phyloP scores from a whole-genome alignment of 2,888 invertebrate species.

The Apotomis betuletana region DNA sequence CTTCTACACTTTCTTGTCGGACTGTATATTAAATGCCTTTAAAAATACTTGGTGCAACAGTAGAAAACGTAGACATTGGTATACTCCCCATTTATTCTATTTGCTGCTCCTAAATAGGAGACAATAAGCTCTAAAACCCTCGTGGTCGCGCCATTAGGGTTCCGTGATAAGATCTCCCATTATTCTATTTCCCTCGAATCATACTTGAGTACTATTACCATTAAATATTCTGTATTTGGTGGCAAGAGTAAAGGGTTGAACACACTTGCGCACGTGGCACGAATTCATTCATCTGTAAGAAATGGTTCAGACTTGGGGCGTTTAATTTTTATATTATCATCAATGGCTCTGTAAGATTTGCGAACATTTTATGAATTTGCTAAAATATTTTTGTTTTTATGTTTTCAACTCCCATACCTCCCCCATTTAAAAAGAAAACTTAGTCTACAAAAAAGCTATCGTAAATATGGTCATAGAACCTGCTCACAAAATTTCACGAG shows the following conservation, averaged over 20 bases:
- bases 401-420: too few relatives aligned
- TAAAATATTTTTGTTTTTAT: too few relatives aligned
- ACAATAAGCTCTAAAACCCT: slow-evolving; percentile 24
- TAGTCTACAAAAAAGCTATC: too few relatives aligned
- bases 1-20: too few relatives aligned
- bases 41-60: not conserved
- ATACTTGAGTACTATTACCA: slow-evolving; percentile 38
- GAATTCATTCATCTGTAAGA: not conserved
- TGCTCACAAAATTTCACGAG: too few relatives aligned
- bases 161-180: slow-evolving; percentile 35
- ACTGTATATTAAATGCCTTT: not conserved
- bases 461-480: too few relatives aligned
- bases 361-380: too few relatives aligned
- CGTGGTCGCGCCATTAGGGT: slow-evolving; percentile 26
- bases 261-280: not conserved
- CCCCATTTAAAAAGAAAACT: too few relatives aligned
- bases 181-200: slow-evolving; percentile 37
- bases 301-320: too few relatives aligned
- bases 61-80: not conserved
- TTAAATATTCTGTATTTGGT: slow-evolving; percentile 42
- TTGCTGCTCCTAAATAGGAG: slow-evolving; percentile 17
- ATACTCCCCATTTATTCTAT: slow-evolving; percentile 20
- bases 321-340: too few relatives aligned
- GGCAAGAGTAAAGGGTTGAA: slow-evolving; percentile 5
- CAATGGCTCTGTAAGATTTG: too few relatives aligned